Base-by-base conservation (phyloP, 1,140 invertebrate genomes). In the Riptortus pedestris region DNA sequence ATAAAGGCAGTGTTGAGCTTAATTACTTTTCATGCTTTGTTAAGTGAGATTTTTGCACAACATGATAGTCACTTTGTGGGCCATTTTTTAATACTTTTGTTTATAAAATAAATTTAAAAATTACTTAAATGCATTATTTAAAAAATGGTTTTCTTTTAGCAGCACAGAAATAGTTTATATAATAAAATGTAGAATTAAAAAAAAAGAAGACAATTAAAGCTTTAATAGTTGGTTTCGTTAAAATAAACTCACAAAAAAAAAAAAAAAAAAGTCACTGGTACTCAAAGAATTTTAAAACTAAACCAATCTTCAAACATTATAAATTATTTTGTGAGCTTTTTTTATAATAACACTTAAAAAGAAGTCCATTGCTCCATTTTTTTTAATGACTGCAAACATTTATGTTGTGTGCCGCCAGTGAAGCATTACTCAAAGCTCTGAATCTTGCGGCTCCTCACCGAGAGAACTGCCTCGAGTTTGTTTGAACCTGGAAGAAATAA, bases 381-480 rank as follows among this genome's bases (percentile, higher is more conserved):
- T 38, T 38, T 7, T 38, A 38, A 14, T 38, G 31, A 7, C 31
- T 38, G 31, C 31, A 38, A 48, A 4, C n/a, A 4, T n/a, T 48
- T n/a, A n/a, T n/a, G n/a, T n/a, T n/a, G n/a, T n/a, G n/a, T 58
- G 14, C 18, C 57, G 18, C 28, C 18, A 60, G 29, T 33, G 22
- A 18, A 45, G 33, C 26, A 22, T 57, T 14, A 18, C 52, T 27
- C 22, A 26, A 60, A 60, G 38, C 38, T 43, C 14, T 2, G 59
- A 45, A 14, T 59, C 31, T 59, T 59, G 28, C 16, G 57, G 22
- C 20, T 60, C 18, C 59, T 45, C 59, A 2, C 28, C 31, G 3
- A 60, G 20, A 24, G 31, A 59, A 59, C n/a, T 38, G 24, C 31
- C 38, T 33, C 59, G 20, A 18, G 20, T 43, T 20, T 31, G 59